Evolutionary conservation across 2,888 invertebrate genomes (phyloP).

Genomic region (Mimas tiliae): DNA sequence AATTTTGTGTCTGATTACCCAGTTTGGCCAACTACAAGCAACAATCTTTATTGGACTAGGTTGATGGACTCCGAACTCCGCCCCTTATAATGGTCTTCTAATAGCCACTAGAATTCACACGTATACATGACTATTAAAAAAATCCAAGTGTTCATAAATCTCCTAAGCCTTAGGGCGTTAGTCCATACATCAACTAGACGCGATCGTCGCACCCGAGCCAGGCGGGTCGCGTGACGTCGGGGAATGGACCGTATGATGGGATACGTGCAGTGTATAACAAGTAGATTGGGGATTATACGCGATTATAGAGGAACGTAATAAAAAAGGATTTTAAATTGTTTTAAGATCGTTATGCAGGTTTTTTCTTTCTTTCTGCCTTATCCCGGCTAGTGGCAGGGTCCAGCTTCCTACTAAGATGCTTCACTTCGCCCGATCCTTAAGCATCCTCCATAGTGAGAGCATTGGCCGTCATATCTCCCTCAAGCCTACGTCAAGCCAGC

Average conservation of each 20-base stretch:
- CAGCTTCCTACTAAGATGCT: no score
- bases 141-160: slow-evolving; percentile 5
- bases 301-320: neutral
- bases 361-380: no score
- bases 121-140: slow-evolving; percentile 30
- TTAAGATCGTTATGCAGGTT: neutral
- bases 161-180: slow-evolving; percentile 13
- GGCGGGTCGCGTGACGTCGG: slow-evolving; percentile 23
- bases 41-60: neutral
- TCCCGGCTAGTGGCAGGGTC: no score
- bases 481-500: no score
- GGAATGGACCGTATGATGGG: slow-evolving; percentile 32
- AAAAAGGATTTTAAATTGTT: neutral
- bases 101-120: slow-evolving; percentile 15
- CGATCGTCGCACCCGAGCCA: slow-evolving; percentile 3
- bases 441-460: no score
- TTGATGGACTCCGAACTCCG: no score
- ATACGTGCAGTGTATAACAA: slow-evolving; percentile 32
- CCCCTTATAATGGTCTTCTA: neutral
- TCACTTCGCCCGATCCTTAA: no score
- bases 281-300: neutral
- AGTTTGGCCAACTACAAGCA: no score
- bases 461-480: no score
- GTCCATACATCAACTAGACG: slow-evolving; percentile 27
- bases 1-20: no score